A percentile compares a stretch with the other conserved stretches of the same genome.
phyloP scores from a whole-genome alignment of 2,797 vertebrate genomes.

The Pseudopleuronectes americanus region DNA sequence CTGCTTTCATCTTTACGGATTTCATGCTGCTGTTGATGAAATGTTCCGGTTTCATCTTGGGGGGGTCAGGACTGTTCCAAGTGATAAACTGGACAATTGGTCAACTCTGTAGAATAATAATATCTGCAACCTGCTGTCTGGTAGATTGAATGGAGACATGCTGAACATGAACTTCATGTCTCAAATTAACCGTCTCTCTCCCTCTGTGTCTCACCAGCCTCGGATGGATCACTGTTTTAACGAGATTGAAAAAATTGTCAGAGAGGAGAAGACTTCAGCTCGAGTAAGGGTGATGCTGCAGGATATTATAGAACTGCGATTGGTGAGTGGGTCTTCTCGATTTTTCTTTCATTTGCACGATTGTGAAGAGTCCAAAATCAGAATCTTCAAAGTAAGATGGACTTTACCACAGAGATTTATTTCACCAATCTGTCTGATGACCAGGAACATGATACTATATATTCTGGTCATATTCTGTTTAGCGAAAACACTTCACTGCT shows the following conservation, averaged over 20 bases:
- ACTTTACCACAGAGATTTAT: too few species aligned
- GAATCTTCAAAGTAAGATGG: too few species aligned
- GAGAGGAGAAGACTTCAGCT: conserved; percentile 97
- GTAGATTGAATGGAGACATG: conserved; percentile 1
- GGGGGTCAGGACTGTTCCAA: background rate
- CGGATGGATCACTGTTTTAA: conserved; percentile 99
- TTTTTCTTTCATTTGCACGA: conserved; percentile 2
- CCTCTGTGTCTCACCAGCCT: conserved; percentile 80
- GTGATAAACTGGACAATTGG: background rate
- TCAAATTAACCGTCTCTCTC: too few species aligned
- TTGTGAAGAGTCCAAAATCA: too few species aligned
- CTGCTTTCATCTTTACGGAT: background rate
- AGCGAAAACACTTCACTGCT: too few species aligned
- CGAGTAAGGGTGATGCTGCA: conserved; percentile 98
- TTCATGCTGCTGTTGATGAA: conserved; percentile 26
- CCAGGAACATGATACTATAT: too few species aligned
- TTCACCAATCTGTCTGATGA: too few species aligned
- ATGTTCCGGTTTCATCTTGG: conserved; percentile 26
- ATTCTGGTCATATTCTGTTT: too few species aligned
- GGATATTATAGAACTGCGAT: conserved; percentile 94
- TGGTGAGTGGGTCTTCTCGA: conserved; percentile 84
- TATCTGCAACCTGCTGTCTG: too few species aligned
- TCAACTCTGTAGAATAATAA: too few species aligned
- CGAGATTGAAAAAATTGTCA: conserved; percentile 99
- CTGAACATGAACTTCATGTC: conserved; percentile 19